A percentile compares a stretch with the other conserved stretches of the same genome.
These are phyloP conservation scores for Oncopodura yosiiana DNA, from an alignment of 1,140 invertebrate genomes.

Conservation along the genomic window DNA sequence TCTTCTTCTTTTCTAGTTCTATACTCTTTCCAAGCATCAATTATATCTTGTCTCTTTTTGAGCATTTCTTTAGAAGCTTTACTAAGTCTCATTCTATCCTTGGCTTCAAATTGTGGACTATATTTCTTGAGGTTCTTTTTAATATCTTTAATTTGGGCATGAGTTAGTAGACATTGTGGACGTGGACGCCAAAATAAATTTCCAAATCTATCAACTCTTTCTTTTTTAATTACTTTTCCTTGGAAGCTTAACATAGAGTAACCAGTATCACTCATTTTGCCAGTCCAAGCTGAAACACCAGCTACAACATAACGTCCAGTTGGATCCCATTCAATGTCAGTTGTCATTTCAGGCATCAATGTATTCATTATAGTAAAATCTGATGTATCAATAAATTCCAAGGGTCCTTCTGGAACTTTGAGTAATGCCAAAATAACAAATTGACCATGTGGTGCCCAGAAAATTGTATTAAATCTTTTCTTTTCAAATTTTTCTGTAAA, in stretches of 20 bases:
- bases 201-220: slow-evolving; percentile 83
- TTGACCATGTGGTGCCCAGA: slow-evolving; percentile 93
- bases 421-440: slow-evolving; percentile 87
- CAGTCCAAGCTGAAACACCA: slow-evolving; percentile 88
- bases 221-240: slow-evolving; percentile 66
- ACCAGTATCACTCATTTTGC: slow-evolving; percentile 82
- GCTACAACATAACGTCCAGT: slow-evolving; percentile 95
- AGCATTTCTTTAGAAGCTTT: slow-evolving; percentile 94
- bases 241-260: slow-evolving; percentile 99
- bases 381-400: slow-evolving; percentile 91
- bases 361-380: slow-evolving; percentile 90
- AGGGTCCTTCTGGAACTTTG: slow-evolving; percentile 69
- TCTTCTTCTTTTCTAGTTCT: slow-evolving; percentile 61
- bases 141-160: slow-evolving; percentile 80
- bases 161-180: slow-evolving; percentile 69
- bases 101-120: slow-evolving; percentile 87
- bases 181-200: slow-evolving; percentile 94
- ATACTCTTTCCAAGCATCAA: slow-evolving; percentile 78
- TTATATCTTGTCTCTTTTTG: slow-evolving; percentile 79
- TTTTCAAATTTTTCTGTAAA: slow-evolving; percentile 72
- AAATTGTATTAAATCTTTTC: slow-evolving; percentile 82
- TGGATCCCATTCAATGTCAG: slow-evolving; percentile 98
- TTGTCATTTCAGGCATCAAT: slow-evolving; percentile 86
- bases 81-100: slow-evolving; percentile 83
- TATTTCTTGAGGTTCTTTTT: slow-evolving; percentile 98